These are phyloP conservation scores for Ormia ochracea DNA, from an alignment of 2,888 invertebrate genomes.

Conservation along the genomic window DNA sequence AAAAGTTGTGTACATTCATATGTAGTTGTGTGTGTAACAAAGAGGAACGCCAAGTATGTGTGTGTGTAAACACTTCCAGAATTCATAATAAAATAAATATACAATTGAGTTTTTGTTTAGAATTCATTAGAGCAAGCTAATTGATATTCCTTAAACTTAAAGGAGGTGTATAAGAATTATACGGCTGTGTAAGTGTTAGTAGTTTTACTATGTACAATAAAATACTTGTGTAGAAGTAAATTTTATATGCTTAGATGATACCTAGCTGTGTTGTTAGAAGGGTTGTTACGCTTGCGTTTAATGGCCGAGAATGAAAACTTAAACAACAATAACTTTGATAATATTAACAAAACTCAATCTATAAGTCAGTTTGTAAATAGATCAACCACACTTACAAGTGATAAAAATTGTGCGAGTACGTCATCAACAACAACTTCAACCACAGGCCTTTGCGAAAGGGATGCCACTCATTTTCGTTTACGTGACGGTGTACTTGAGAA, in stretches of 20 bases:
- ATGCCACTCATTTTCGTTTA: constrained; percentile 72
- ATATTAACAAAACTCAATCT: constrained; percentile 29
- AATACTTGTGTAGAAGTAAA: neutral
- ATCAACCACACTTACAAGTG: constrained; percentile 34
- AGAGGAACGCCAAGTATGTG: neutral
- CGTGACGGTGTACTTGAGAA: constrained; percentile 64
- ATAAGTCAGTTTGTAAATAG: constrained; percentile 49
- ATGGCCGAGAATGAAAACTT: constrained; percentile 64
- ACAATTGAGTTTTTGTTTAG: constrained; percentile 37
- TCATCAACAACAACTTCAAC: constrained; percentile 12
- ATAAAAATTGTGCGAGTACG: constrained; percentile 32
- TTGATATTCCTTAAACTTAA: constrained; percentile 15
- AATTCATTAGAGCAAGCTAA: constrained; percentile 28
- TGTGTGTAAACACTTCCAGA: constrained; percentile 33
- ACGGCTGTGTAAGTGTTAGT: neutral
- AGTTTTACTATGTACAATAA: neutral
- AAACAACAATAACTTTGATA: constrained; percentile 52
- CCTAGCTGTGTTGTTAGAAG: constrained; percentile 50
- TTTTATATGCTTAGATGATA: constrained; percentile 16
- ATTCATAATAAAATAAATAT: constrained; percentile 40
- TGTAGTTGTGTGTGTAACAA: neutral
- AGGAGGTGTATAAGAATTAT: constrained; percentile 28
- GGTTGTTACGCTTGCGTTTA: constrained; percentile 63
- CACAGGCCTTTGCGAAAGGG: constrained; percentile 68
- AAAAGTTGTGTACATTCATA: neutral